These are phyloP conservation scores for Melanotaenia nigrans DNA, from an alignment of 2,797 vertebrate species.

Conservation along the genomic window DNA sequence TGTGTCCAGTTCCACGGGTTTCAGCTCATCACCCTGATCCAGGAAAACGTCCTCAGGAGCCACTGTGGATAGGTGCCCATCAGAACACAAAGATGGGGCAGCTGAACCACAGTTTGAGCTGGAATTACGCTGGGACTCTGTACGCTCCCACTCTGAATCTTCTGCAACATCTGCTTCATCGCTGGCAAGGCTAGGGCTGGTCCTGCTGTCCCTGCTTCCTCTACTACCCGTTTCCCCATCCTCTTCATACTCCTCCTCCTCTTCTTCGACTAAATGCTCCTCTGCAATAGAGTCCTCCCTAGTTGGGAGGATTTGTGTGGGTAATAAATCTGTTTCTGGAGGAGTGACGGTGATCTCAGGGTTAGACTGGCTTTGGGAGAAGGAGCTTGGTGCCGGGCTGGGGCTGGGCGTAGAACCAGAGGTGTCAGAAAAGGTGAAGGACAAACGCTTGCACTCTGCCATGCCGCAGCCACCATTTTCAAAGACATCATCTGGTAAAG, in stretches of 20 bases:
- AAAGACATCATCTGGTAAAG: slow-evolving; percentile 91
- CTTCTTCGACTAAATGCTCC: slow-evolving; percentile 70
- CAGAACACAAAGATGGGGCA: slow-evolving; percentile 69
- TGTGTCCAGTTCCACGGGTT: slow-evolving; percentile 94
- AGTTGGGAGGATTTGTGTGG: slow-evolving; percentile 59
- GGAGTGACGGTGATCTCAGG: slow-evolving; percentile 90
- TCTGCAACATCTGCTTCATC: slow-evolving; percentile 74
- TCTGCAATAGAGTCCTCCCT: slow-evolving; percentile 75
- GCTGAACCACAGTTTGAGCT: slow-evolving; percentile 68
- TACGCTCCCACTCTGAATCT: slow-evolving; percentile 81
- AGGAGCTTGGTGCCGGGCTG: slow-evolving; percentile 71
- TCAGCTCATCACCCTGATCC: slow-evolving; percentile 84
- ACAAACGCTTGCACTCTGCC: slow-evolving; percentile 89
- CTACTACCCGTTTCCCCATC: slow-evolving; percentile 71
- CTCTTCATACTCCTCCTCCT: slow-evolving; percentile 66
- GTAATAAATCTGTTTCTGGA: slow-evolving; percentile 75
- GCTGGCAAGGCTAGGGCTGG: slow-evolving; percentile 75
- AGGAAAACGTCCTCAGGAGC: slow-evolving; percentile 82
- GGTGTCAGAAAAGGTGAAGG: slow-evolving; percentile 89
- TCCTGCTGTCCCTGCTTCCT: slow-evolving; percentile 67
- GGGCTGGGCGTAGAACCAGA: slow-evolving; percentile 75
- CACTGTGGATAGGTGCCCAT: slow-evolving; percentile 69
- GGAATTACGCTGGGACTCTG: slow-evolving; percentile 72
- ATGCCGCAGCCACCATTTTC: slow-evolving; percentile 84
- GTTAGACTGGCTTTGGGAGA: slow-evolving; percentile 82